Base-by-base conservation (phyloP, 35 echinoderm and acorn worm genomes). In the Stichopus chloronotus region DNA sequence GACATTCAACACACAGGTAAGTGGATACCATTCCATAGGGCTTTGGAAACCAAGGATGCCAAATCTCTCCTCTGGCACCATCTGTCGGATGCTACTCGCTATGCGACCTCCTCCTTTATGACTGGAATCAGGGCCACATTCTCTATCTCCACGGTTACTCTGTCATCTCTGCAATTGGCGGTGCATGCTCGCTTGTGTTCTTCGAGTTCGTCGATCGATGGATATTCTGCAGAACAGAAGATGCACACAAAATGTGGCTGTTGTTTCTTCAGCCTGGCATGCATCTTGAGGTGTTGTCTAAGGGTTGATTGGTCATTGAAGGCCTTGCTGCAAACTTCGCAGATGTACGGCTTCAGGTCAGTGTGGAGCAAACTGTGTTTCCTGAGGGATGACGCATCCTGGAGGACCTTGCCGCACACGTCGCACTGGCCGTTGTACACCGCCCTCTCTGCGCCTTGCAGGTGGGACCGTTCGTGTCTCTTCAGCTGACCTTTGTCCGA, bases 401-500 rank as follows among this genome's bases (percentile, higher is more conserved):
- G 59, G 11, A 89, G 87, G 30, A 89, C 65, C n/a, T 89, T 89
- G 20, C 87, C 87, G 14, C 87, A 89, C 30, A 71, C 59, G 55
- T 89, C 87, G 25, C 87, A 89, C 61, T 72, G 87, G 20, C 87
- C 87, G 25, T 89, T 89, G 61, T 89, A 89, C 22, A 13, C 65
- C 25, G 59, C 87, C 87, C 87, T 89, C 87, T 58, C 60, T 72
- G 52, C 14, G 4, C 87, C 87, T 23, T 71, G 53, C 53, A 89
- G 25, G 71, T 89, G 87, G 55, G 57, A 43, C 0, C 87, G 87
- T 72, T 89, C 59, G 52, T 89, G 87, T 71, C 87, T 65, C 87
- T 89, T 89, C 87, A 52, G 8, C 16, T 89, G 87, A n/a, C 87
- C 87, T 17, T 89, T 89, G 59, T 89, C 87, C 13, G 87, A 72